Conservation (phyloP, 1,140 invertebrate species). For the Megathymus violae region DNA sequence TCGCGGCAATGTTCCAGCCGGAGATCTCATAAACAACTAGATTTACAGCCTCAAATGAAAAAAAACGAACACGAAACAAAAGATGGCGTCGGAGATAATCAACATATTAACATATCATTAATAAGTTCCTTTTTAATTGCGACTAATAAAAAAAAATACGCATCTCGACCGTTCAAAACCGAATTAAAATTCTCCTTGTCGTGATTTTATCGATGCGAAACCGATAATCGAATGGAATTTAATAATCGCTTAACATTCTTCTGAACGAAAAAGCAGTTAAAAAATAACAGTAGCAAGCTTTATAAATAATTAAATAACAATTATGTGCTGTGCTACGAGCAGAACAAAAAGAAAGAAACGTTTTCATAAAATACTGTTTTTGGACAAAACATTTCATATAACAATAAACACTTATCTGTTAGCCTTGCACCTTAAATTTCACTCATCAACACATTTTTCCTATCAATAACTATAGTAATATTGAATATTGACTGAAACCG, state of each 20-base stretch:
- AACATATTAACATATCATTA: too few relatives aligned
- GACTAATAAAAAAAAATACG: slow-evolving; percentile 40
- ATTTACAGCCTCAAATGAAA: slow-evolving; percentile 42
- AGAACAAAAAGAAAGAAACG: neutral
- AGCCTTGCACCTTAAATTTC: too few relatives aligned
- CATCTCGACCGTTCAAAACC: slow-evolving; percentile 9
- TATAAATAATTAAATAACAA: slow-evolving; percentile 8
- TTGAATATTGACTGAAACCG: too few relatives aligned
- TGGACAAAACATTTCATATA: too few relatives aligned
- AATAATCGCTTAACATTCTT: neutral
- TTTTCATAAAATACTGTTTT: neutral
- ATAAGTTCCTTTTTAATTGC: slow-evolving; percentile 45
- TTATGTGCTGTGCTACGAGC: neutral
- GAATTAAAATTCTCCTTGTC: slow-evolving; percentile 36
- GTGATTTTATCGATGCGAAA: slow-evolving; percentile 34
- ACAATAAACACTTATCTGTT: too few relatives aligned
- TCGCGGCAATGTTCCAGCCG: slow-evolving; percentile 35
- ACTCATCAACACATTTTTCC: too few relatives aligned
- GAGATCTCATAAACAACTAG: slow-evolving; percentile 53
- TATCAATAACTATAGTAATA: too few relatives aligned
- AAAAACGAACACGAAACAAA: slow-evolving; percentile 40
- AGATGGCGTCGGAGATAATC: slow-evolving; percentile 55
- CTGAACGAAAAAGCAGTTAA: slow-evolving; percentile 6
- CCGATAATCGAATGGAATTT: slow-evolving; percentile 29
- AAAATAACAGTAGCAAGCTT: neutral